Base-by-base conservation (phyloP, 2,888 invertebrate genomes). In the Leuctra nigra region DNA sequence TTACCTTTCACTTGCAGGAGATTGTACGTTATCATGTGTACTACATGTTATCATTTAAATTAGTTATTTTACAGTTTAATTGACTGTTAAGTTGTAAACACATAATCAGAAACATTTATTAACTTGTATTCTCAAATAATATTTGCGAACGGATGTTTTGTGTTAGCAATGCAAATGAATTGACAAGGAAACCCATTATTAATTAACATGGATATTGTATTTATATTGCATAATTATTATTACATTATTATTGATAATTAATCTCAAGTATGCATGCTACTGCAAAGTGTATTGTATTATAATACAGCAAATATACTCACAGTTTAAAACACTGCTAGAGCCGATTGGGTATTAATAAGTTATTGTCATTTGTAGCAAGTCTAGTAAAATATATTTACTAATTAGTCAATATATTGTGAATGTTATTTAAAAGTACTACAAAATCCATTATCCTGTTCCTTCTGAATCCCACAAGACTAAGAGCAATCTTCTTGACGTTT, bases 291-390 rank as follows among this genome's bases (percentile, higher is more conserved):
- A 29, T 29, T 11, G 41, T 41, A 41, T 41, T 41, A 41, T 41
- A 41, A 41, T 41, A 18, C 20, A 41, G 14, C 18, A 41, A 41
- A 20, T 16, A 41, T 16, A 18, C 11, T 7, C 29, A 29, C 29
- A 29, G 29, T 6, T 29, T 11, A 29, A 6, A 29, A 29, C 29
- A 29, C n/a, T n/a, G n/a, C n/a, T n/a, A n/a, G n/a, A n/a, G 18
- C 11, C 14, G n/a, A 41, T 41, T 14, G 41, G 20, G 18, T 20
- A 20, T 18, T 16, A 41, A 41, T 41, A 18, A 33, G 16, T 50
- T 50, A 35, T 50, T 50, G 50, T 33, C 33, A 50, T 50, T 50
- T 50, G 50, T 50, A 50, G 50, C 33, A 48, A 29, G 29, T n/a
- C n/a, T 48, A 48, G 24, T 48, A 48, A 25, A 29, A 29, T 18